Evolutionary conservation across 2,797 vertebrate species (phyloP).

Genomic region (Sorex maritimensis): DNA sequence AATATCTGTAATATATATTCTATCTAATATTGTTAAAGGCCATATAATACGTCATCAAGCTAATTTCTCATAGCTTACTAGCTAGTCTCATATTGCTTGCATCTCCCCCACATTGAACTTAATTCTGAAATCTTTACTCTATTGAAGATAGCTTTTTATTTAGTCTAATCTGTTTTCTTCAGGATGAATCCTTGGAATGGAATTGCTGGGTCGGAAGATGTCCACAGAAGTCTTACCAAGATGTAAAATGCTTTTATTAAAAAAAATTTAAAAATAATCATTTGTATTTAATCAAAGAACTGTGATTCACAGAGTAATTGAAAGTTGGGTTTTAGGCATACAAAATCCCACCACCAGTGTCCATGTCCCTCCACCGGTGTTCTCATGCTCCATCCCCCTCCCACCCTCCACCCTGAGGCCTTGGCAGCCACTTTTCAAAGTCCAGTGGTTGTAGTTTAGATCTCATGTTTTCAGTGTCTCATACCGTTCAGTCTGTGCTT

Average conservation of each 20-base stretch:
- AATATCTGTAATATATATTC: not conserved
- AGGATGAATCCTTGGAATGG: not conserved
- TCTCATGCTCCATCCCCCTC: too few species aligned
- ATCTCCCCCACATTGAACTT: not conserved
- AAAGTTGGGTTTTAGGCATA: too few species aligned
- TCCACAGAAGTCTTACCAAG: not conserved
- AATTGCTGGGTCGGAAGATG: not conserved
- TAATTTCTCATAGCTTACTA: constrained; percentile 54
- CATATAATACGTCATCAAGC: not conserved
- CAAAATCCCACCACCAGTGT: too few species aligned
- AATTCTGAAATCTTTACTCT: constrained; percentile 45
- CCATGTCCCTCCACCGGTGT: too few species aligned
- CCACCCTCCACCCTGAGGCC: too few species aligned
- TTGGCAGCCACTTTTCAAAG: too few species aligned
- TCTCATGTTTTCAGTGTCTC: not conserved
- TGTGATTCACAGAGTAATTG: too few species aligned
- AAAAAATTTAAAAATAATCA: too few species aligned
- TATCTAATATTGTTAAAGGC: constrained; percentile 50
- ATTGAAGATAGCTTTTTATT: not conserved
- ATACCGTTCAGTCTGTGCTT: not conserved
- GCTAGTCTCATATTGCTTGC: not conserved
- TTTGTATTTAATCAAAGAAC: too few species aligned
- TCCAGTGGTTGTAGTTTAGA: too few species aligned
- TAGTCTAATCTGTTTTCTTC: not conserved
- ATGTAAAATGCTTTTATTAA: not conserved